Conservation (phyloP, 1,140 invertebrate genomes). For the Drosophila gunungcola region DNA sequence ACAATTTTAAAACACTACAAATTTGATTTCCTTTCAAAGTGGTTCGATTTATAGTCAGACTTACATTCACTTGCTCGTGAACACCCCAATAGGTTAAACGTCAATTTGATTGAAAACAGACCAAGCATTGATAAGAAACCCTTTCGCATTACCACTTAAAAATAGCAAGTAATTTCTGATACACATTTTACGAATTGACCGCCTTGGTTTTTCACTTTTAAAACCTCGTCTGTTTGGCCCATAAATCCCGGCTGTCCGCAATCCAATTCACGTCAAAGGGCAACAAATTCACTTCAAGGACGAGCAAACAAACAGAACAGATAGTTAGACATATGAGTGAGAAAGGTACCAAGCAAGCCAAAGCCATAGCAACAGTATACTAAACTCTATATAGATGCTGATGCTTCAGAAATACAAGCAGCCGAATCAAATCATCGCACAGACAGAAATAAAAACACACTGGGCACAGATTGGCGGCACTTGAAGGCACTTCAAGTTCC, state of each 20-base stretch:
- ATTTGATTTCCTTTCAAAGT: too few relatives aligned
- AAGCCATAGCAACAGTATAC: background rate
- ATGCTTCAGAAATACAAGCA: conserved; percentile 31
- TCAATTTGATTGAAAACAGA: background rate
- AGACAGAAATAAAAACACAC: conserved; percentile 27
- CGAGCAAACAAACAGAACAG: conserved; percentile 35
- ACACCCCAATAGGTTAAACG: background rate
- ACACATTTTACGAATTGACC: background rate
- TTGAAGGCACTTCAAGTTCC: conserved; percentile 25
- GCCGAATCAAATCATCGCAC: conserved; percentile 71
- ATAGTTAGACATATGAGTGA: conserved; percentile 47
- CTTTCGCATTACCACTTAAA: background rate
- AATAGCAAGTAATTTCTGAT: conserved; percentile 2
- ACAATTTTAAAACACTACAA: too few relatives aligned
- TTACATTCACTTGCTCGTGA: too few relatives aligned
- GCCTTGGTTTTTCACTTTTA: conserved; percentile 1
- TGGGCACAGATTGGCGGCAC: conserved; percentile 61
- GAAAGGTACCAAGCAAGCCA: conserved; percentile 14
- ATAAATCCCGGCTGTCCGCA: conserved; percentile 38
- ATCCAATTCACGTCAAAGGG: conserved; percentile 44
- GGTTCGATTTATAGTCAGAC: too few relatives aligned
- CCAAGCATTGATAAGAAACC: background rate
- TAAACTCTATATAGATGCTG: background rate
- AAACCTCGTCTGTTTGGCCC: conserved; percentile 10
- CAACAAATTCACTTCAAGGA: conserved; percentile 54